Evolutionary conservation across 2,113 vertebrate genomes (phyloP).

Genomic region (Picathartes gymnocephalus): DNA sequence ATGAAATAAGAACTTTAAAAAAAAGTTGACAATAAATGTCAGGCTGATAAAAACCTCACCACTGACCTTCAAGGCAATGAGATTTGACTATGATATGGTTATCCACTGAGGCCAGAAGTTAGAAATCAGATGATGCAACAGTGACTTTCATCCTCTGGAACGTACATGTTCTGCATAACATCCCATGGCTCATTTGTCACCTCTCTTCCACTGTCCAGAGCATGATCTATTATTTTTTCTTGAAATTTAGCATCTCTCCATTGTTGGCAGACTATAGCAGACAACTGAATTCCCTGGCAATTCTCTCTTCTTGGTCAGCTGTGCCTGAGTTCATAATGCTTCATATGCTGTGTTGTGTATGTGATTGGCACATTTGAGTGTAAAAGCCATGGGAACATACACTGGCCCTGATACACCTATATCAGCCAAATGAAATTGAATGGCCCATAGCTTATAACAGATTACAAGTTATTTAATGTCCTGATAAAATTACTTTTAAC

Average conservation of each 20-base stretch:
- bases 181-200: background rate
- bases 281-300: background rate
- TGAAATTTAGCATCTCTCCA: background rate
- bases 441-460: background rate
- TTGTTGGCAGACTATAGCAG: background rate
- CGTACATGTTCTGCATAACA: background rate
- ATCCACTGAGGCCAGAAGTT: background rate
- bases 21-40: background rate
- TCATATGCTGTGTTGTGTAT: background rate
- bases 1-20: background rate
- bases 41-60: slow-evolving; percentile 2
- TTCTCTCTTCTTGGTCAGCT: background rate
- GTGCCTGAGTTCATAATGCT: background rate
- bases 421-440: background rate
- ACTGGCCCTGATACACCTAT: background rate
- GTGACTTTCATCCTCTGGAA: background rate
- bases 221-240: background rate
- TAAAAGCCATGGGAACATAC: background rate
- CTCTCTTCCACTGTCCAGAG: background rate
- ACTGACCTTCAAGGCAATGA: slow-evolving; percentile 25
- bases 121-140: background rate
- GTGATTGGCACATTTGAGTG: background rate
- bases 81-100: background rate
- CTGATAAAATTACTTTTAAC: background rate
- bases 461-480: background rate